A percentile compares a stretch with the other conserved stretches of the same genome.
phyloP scores from a whole-genome alignment of 2,888 invertebrate species.

The Allophyes oxyacanthae region DNA sequence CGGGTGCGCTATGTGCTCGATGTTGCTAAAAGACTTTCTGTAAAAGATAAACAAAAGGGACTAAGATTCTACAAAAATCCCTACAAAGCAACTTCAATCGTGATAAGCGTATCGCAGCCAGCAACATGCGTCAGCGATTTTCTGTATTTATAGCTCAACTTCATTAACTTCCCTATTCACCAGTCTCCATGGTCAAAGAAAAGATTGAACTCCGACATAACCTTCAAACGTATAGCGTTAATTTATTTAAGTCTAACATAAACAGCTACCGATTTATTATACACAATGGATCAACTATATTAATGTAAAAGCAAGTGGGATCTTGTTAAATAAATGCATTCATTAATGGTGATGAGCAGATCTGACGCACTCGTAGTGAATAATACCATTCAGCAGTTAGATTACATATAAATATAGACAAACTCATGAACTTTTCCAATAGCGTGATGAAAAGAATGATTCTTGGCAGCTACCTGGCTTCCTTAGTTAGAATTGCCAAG shows the following conservation, averaged over 20 bases:
- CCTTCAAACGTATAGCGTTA: constrained; percentile 7
- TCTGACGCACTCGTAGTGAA: constrained; percentile 7
- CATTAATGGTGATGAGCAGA: constrained; percentile 12
- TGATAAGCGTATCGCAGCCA: neutral
- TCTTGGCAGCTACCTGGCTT: constrained; percentile 37
- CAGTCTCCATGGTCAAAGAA: constrained; percentile 19
- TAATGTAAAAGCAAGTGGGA: neutral
- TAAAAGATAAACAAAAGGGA: no score
- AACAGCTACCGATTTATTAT: neutral
- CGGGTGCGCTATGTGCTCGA: no score
- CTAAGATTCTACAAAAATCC: no score
- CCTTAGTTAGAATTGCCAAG: constrained; percentile 35
- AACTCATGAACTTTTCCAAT: constrained; percentile 6
- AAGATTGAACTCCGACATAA: constrained; percentile 7
- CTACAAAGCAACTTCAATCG: neutral
- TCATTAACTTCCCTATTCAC: constrained; percentile 38
- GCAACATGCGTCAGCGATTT: constrained; percentile 8
- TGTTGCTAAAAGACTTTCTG: no score
- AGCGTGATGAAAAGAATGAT: constrained; percentile 13
- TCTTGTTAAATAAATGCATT: constrained; percentile 13
- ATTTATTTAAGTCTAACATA: constrained; percentile 34
- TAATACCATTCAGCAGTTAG: neutral
- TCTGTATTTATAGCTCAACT: constrained; percentile 16
- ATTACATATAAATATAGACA: neutral
- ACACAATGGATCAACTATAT: constrained; percentile 3